phyloP scores from a whole-genome alignment of 2,113 vertebrate genomes.

The Sceloporus undulatus region DNA sequence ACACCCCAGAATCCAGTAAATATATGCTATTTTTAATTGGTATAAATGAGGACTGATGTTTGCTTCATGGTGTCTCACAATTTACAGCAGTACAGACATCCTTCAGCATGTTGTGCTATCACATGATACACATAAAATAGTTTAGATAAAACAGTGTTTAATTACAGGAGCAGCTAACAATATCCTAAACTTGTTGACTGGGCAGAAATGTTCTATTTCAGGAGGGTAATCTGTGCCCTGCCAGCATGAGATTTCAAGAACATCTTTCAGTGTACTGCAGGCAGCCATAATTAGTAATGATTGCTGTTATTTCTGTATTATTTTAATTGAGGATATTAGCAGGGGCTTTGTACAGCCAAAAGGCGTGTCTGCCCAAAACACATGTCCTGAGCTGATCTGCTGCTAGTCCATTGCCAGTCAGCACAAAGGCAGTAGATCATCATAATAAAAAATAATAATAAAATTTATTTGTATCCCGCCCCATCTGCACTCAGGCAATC shows the following conservation, averaged over 20 bases:
- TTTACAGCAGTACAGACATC: not conserved
- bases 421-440: not conserved
- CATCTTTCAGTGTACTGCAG: constrained; percentile 21
- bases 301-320: constrained; percentile 2
- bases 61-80: not conserved
- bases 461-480: too few species aligned
- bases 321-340: constrained; percentile 16
- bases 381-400: not conserved
- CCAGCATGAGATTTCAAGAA: constrained; percentile 9
- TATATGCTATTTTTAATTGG: too few species aligned
- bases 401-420: not conserved
- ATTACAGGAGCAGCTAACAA: constrained; percentile 36
- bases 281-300: constrained; percentile 25
- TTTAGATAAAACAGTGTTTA: constrained; percentile 15
- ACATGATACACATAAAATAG: constrained; percentile 12
- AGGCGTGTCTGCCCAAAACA: not conserved
- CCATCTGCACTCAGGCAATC: too few species aligned
- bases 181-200: constrained; percentile 31
- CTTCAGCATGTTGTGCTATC: not conserved
- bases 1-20: too few species aligned
- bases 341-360: not conserved
- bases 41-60: not conserved
- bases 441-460: too few species aligned
- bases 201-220: constrained; percentile 23
- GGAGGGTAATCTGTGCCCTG: constrained; percentile 22